A percentile compares a stretch with the other conserved stretches of the same genome.
These are phyloP conservation scores for Peromyscus eremicus DNA, from an alignment of 2,797 vertebrate genomes.

Conservation along the genomic window DNA sequence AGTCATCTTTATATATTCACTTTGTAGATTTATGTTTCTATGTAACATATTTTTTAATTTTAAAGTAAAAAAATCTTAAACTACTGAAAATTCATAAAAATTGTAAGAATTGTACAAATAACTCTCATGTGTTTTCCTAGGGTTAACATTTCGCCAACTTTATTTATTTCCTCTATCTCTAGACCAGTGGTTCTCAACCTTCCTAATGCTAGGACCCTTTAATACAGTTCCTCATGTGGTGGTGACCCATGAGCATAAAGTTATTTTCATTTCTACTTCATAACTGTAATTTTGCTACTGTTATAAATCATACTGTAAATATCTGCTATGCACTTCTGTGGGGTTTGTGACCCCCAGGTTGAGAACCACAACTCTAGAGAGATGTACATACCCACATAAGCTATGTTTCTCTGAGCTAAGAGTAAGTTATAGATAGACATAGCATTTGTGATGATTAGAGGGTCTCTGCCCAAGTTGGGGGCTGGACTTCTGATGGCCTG, in stretches of 20 bases:
- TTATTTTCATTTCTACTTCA: neutral
- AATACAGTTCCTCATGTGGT: neutral
- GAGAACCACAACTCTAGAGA: neutral
- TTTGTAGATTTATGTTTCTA: slow-evolving; percentile 8
- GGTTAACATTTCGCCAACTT: neutral
- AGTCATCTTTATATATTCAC: neutral
- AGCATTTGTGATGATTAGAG: neutral
- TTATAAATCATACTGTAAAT: neutral
- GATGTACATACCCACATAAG: neutral
- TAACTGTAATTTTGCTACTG: neutral
- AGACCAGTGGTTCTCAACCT: neutral
- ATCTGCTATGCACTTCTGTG: no score
- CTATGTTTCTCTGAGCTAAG: neutral
- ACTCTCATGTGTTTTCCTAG: neutral
- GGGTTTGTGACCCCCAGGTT: neutral
- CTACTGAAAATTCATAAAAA: neutral
- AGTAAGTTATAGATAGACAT: neutral
- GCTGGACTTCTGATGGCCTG: neutral
- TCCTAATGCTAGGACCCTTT: neutral
- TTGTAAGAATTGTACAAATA: neutral
- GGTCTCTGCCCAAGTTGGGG: neutral
- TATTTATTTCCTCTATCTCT: neutral
- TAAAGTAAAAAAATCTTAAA: neutral
- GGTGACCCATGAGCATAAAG: neutral
- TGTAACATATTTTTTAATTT: neutral